Evolutionary conservation across 2,113 vertebrate species (phyloP).

Genomic region (human): GRCh38 chr16:3516001-3516500

Average conservation of each 20-base stretch:
- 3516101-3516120: not conserved
- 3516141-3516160: not conserved
- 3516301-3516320: not conserved
- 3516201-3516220: not conserved
- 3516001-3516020: not conserved
- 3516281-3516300: not conserved
- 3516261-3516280: not conserved
- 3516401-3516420: not conserved
- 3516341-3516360: not conserved
- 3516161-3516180: not conserved
- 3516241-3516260: not conserved
- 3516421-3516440: not conserved
- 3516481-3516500: not conserved
- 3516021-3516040: not conserved
- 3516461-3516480: not conserved
- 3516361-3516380: not conserved
- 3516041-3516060: not conserved
- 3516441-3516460: not conserved
- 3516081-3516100: not conserved
- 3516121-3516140: not conserved
- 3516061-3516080: not conserved
- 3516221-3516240: not conserved
- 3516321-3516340: not conserved
- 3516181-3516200: not conserved
- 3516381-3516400: not conserved